These are phyloP conservation scores for Atethmia centrago DNA, from an alignment of 2,888 invertebrate species.

Conservation along the genomic window DNA sequence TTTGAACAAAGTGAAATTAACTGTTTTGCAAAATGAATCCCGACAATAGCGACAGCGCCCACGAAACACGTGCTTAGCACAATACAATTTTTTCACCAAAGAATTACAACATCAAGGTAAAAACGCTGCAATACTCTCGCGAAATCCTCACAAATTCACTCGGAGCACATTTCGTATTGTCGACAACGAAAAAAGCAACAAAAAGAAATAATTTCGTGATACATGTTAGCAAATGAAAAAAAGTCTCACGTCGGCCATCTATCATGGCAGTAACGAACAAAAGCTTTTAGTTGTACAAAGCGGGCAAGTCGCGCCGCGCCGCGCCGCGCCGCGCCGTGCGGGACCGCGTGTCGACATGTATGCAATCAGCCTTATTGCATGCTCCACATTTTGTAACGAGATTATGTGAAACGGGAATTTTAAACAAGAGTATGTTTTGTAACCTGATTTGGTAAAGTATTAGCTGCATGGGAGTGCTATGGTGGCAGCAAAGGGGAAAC, in stretches of 20 bases:
- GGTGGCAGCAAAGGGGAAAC: background rate
- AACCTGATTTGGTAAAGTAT: constrained; percentile 34
- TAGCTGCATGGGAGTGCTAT: constrained; percentile 9
- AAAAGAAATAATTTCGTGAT: constrained; percentile 67
- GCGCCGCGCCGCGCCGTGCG: constrained; percentile 14
- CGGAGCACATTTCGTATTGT: constrained; percentile 51
- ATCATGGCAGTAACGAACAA: constrained; percentile 72
- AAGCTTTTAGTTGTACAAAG: constrained; percentile 72
- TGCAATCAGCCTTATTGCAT: constrained; percentile 66
- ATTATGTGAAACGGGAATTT: constrained; percentile 53
- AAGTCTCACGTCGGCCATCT: constrained; percentile 70
- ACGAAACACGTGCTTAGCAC: constrained; percentile 14
- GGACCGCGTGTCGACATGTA: constrained; percentile 47
- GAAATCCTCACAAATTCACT: constrained; percentile 55
- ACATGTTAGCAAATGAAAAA: constrained; percentile 72
- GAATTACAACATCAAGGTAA: constrained; percentile 42
- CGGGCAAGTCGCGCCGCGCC: constrained; percentile 54
- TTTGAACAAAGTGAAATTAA: constrained; percentile 17
- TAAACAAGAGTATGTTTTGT: constrained; percentile 37
- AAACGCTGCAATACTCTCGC: constrained; percentile 27
- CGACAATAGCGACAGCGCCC: background rate
- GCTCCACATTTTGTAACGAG: constrained; percentile 47
- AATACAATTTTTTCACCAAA: constrained; percentile 31
- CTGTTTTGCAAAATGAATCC: constrained; percentile 19
- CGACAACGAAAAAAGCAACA: constrained; percentile 59